Percentiles rank a stretch among this genome's conserved stretches.
phyloP scores from a whole-genome alignment of 1,140 invertebrate genomes.

The Zaprionus tsacasi region DNA sequence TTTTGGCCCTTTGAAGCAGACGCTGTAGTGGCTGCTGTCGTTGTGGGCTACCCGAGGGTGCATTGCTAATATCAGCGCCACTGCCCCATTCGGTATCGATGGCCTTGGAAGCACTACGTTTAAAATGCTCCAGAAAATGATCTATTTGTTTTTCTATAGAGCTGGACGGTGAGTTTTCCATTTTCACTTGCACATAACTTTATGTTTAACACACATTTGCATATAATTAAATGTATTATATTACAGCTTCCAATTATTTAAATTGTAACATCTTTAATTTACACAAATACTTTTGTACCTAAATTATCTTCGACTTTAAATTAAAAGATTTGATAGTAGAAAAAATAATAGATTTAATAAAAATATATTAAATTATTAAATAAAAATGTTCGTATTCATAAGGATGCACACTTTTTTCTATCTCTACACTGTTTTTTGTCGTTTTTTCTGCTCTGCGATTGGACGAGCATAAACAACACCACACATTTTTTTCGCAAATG shows the following conservation, averaged over 20 bases:
- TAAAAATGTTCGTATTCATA: not conserved
- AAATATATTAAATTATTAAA: no score
- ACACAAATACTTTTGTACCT: not conserved
- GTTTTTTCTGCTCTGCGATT: slow-evolving; percentile 11
- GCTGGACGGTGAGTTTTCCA: slow-evolving; percentile 88
- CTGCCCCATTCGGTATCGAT: slow-evolving; percentile 83
- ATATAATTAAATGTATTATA: not conserved
- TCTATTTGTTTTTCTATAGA: slow-evolving; percentile 92
- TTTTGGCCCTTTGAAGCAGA: slow-evolving; percentile 62
- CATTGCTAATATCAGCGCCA: slow-evolving; percentile 31
- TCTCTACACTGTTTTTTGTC: slow-evolving; percentile 35
- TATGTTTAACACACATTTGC: not conserved
- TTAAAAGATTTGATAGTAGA: not conserved
- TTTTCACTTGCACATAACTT: slow-evolving; percentile 59
- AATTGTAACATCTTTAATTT: not conserved
- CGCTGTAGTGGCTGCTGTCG: slow-evolving; percentile 45
- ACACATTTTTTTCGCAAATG: slow-evolving; percentile 13
- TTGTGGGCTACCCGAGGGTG: slow-evolving; percentile 36
- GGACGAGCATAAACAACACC: not conserved
- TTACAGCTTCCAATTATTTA: not conserved
- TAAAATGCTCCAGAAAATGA: slow-evolving; percentile 92
- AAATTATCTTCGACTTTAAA: not conserved
- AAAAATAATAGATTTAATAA: not conserved
- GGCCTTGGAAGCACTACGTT: slow-evolving; percentile 89
- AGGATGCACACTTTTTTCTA: slow-evolving; percentile 20